phyloP scores from a whole-genome alignment of 2,888 invertebrate species.

The Cosmia pyralina region DNA sequence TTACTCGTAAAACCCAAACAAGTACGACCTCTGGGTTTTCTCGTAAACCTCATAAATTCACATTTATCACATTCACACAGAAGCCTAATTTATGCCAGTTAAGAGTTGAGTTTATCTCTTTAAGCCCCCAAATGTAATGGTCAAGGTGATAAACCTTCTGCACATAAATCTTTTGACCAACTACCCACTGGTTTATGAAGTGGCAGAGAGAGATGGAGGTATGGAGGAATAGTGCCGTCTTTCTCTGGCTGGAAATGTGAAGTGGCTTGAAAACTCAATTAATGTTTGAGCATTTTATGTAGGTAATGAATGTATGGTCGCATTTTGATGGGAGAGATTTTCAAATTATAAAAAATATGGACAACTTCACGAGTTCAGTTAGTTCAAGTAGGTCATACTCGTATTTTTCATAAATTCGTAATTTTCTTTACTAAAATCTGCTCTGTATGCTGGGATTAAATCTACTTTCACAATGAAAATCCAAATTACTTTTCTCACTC shows the following conservation, averaged over 20 bases:
- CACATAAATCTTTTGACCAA: slow-evolving; percentile 59
- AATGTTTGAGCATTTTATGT: slow-evolving; percentile 1
- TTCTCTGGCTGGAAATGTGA: slow-evolving; percentile 6
- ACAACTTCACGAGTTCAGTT: background rate
- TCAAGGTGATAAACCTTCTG: slow-evolving; percentile 64
- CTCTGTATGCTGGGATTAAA: background rate
- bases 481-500: background rate
- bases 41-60: slow-evolving; percentile 59
- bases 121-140: slow-evolving; percentile 61
- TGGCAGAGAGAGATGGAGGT: slow-evolving; percentile 36
- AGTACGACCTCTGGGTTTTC: slow-evolving; percentile 13
- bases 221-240: slow-evolving; percentile 16
- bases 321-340: slow-evolving; percentile 5
- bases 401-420: background rate
- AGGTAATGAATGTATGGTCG: background rate
- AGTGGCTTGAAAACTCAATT: slow-evolving; percentile 29
- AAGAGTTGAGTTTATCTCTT: slow-evolving; percentile 69
- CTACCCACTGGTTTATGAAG: slow-evolving; percentile 34
- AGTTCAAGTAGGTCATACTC: background rate
- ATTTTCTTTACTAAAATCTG: background rate
- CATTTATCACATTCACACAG: slow-evolving; percentile 69
- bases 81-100: slow-evolving; percentile 68
- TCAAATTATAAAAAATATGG: background rate
- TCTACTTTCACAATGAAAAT: too few species aligned
- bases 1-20: slow-evolving; percentile 25